Evolutionary conservation across 2,113 vertebrate species (phyloP), one percentile per base, ranked within the genome.

Genomic region (Erythrolamprus reginae): DNA sequence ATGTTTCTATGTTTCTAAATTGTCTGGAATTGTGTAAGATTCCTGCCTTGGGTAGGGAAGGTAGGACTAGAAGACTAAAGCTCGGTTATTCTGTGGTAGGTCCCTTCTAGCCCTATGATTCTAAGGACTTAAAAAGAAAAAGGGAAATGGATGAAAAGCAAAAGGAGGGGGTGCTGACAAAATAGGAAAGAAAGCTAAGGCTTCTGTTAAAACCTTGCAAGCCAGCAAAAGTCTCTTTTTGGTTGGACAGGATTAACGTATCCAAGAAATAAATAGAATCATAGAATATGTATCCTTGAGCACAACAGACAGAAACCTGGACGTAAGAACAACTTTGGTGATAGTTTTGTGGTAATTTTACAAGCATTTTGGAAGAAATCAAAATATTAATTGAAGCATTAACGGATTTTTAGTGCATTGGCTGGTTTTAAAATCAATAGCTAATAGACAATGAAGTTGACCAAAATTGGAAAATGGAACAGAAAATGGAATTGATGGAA

Each of bases 291-390:
- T 61, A 24, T 28, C 26, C 26, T n/a, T 5, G 58, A 61, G 10
- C 1, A 5, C 26, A 61, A 2, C 10, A 13, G 23, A 56, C 1
- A 24, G 26, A 61, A 61, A 0, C 3, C 10, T 1, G 0, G 58
- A n/a, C 4, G 26, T 61, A 61, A 61, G 10, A n/a, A 61, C 4
- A 12, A 12, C 58, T 61, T 61, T 28, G 58, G 3, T 61, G 26
- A 61, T 61, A 28, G 12, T 61, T n/a, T 61, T n/a, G 26, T n/a
- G 10, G 58, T n/a, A n/a, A 4, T 61, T 61, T 61, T 61, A n/a
- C 28, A 61, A 28, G 10, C 4, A 3, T n/a, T 61, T 61, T 61
- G 58, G 26, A 61, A 28, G 58, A 61, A 26, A 61, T 12, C 26
- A 61, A 28, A 61, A 61, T 61, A 61, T n/a, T 61, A 5, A 61